Evolutionary conservation across 2,113 vertebrate genomes (phyloP).

Genomic region (Cathartes aura): DNA sequence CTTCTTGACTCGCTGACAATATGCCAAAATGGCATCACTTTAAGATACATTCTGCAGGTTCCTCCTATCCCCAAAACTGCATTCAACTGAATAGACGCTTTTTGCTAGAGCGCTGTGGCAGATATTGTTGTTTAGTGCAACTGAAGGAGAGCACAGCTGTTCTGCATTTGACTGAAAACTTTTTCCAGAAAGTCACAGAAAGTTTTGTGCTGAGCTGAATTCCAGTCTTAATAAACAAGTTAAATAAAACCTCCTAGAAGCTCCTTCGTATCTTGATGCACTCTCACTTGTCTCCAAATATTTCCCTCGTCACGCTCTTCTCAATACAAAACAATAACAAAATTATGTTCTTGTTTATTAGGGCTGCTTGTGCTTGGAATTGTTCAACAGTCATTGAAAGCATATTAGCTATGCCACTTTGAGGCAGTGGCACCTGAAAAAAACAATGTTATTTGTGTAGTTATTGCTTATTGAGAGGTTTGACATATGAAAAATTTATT

Average conservation of each 20-base stretch:
- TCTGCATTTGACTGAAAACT: constrained; percentile 49
- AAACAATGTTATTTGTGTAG: not conserved
- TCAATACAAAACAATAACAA: constrained; percentile 4
- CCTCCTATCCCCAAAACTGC: not conserved
- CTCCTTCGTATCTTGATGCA: not conserved
- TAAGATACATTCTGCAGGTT: not conserved
- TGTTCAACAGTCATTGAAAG: not conserved
- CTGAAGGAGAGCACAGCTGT: constrained; percentile 37
- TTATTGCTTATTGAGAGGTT: not conserved
- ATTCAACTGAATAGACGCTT: not conserved
- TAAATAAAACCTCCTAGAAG: constrained; percentile 46
- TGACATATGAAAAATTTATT: not conserved
- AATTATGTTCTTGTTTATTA: not conserved
- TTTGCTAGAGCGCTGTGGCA: not conserved
- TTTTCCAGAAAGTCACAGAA: constrained; percentile 58
- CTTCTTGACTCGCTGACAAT: not conserved
- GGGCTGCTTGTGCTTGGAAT: not conserved
- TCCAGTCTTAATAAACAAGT: constrained; percentile 61
- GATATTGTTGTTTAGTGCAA: constrained; percentile 10
- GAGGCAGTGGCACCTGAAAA: not conserved
- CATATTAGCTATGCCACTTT: not conserved
- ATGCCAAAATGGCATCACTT: not conserved
- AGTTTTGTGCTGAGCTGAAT: constrained; percentile 36
- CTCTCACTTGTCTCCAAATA: constrained; percentile 12
- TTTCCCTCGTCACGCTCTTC: not conserved